Evolutionary conservation across 1,140 invertebrate species (phyloP), one percentile per base, ranked within the genome.

Genomic region (Antheraea pernyi): DNA sequence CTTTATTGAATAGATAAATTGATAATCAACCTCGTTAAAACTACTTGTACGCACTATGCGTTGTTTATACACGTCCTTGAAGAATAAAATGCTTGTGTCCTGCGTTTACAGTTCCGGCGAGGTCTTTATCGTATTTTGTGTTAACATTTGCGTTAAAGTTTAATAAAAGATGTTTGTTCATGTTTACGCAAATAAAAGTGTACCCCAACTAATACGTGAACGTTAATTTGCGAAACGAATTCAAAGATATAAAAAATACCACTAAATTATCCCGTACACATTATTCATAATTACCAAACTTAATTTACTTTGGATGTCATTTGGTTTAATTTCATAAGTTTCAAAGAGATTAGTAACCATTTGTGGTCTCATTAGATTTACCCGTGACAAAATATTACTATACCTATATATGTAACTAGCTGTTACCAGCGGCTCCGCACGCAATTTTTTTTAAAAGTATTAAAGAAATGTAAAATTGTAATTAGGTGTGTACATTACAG

Each of bases 11-110:
- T 69, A 22, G 48, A 42, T 60, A 65, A 42, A 37, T 66, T 68
- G 42, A 22, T 19, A 16, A 58, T 69, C 64, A 16, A 58, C 60
- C 67, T 77, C 72, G 82, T 84, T 79, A 81, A 65, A 65, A 65
- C 74, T 60, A 81, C 78, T 86, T 81, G 77, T 84, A 88, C 60
- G 83, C 86, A 61, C 46, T 65, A 39, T 81, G 82, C 82, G 86
- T n/a, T n/a, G n/a, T 86, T 79, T 79, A 59, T 65, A 19, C 68
- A 69, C 75, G 82, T 82, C 84, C 86, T 85, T 88, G 81, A 80
- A 71, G 73, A 68, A 76, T 72, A 72, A 82, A 86, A 78, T 79
- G 73, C 76, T 70, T 71, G 67, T 74, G 70, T 75, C 72, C 70
- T 66, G 72, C 67, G 62, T 74, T 80, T 81, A 84, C 72, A 79